phyloP scores from a whole-genome alignment of 2,888 invertebrate species.

The Agrenia bidenticulata region DNA sequence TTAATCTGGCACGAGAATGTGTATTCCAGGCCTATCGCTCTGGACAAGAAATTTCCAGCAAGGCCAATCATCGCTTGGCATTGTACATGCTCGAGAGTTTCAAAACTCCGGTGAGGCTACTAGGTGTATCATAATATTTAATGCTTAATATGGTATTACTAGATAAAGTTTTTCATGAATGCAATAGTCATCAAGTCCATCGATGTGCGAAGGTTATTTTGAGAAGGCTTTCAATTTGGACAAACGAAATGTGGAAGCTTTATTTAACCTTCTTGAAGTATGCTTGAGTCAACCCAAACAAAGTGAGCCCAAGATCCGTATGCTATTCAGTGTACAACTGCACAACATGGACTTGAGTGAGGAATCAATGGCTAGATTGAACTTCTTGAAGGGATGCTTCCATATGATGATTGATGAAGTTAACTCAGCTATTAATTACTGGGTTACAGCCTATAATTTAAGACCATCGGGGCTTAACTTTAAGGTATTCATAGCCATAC shows the following conservation, averaged over 20 bases:
- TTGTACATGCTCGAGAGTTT: slow-evolving; percentile 13
- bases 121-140: not conserved
- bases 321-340: slow-evolving; percentile 14
- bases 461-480: not conserved
- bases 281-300: slow-evolving; percentile 17
- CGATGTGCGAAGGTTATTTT: slow-evolving; percentile 9
- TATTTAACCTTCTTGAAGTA: slow-evolving; percentile 10
- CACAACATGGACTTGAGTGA: slow-evolving; percentile 12
- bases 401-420: slow-evolving; percentile 14
- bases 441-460: not conserved
- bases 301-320: slow-evolving; percentile 13
- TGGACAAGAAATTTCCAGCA: slow-evolving; percentile 35
- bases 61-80: slow-evolving; percentile 43
- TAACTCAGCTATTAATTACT: slow-evolving; percentile 1
- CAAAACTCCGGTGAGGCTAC: slow-evolving; percentile 8
- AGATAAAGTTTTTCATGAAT: not conserved
- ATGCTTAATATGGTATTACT: slow-evolving; percentile 5
- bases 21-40: slow-evolving; percentile 21
- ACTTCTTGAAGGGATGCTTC: slow-evolving; percentile 24
- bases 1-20: slow-evolving; percentile 25
- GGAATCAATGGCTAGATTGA: slow-evolving; percentile 8
- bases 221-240: slow-evolving; percentile 24
- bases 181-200: slow-evolving; percentile 10
- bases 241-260: slow-evolving; percentile 13
- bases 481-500: no score